phyloP scores from a whole-genome alignment of 1,140 invertebrate genomes.

The Polypedilum vanderplanki region DNA sequence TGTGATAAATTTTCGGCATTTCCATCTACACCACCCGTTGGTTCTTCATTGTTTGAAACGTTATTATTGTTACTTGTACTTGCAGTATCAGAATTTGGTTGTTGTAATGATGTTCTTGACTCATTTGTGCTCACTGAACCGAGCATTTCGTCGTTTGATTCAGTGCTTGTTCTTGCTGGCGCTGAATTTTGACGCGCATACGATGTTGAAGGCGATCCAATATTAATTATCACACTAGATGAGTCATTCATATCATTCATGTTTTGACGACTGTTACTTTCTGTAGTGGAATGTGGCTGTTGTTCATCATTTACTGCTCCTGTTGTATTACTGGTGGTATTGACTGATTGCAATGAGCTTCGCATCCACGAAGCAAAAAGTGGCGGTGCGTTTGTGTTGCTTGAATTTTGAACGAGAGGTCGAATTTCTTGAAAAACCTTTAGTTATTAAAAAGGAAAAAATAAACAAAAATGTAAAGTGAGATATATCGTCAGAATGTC shows the following conservation, averaged over 20 bases:
- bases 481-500: background rate
- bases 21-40: conserved; percentile 38
- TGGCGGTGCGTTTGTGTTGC: background rate
- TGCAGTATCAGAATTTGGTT: background rate
- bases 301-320: background rate
- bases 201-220: background rate
- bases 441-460: background rate
- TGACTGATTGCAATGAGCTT: background rate
- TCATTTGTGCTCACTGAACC: background rate
- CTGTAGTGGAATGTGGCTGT: background rate
- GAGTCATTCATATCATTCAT: background rate
- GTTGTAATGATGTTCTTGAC: background rate
- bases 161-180: background rate
- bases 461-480: background rate
- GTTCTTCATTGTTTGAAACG: conserved; percentile 34
- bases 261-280: background rate
- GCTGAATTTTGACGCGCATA: background rate
- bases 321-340: background rate
- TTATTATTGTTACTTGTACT: background rate
- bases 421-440: conserved; percentile 27
- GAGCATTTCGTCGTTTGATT: background rate
- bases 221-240: conserved; percentile 15
- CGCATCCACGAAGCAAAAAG: background rate
- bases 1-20: conserved; percentile 45
- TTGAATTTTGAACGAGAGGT: conserved; percentile 4